Percentiles rank a stretch among this genome's conserved stretches.
phyloP scores from a whole-genome alignment of 92 coral and sea anemone species.

The Porites divaricata region DNA sequence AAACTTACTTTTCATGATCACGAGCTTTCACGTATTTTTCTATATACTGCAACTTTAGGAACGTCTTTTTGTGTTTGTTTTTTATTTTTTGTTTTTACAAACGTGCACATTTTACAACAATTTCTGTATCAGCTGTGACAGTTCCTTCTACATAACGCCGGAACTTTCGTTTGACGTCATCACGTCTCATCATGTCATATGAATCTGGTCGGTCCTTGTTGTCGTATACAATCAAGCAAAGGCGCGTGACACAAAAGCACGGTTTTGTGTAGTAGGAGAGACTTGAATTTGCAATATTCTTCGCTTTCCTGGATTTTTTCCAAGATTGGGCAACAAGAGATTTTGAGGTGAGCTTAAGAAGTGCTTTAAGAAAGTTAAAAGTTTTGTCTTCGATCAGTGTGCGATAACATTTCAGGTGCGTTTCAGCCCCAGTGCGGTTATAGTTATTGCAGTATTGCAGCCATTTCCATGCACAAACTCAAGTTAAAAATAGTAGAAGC shows the following conservation, averaged over 20 bases:
- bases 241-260: not conserved
- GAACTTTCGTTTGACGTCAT: slow-evolving; percentile 45
- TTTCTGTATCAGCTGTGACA: not conserved
- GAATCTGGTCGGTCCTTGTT: not conserved
- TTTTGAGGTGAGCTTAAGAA: slow-evolving; percentile 13
- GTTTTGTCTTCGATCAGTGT: not conserved
- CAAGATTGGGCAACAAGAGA: slow-evolving; percentile 32
- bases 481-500: too few species aligned
- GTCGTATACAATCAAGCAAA: not conserved
- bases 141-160: slow-evolving; percentile 30
- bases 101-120: slow-evolving; percentile 5
- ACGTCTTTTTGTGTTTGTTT: too few species aligned
- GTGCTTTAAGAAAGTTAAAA: not conserved
- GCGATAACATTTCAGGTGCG: not conserved
- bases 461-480: not conserved
- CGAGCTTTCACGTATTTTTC: too few species aligned
- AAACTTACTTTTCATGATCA: too few species aligned
- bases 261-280: not conserved
- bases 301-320: not conserved
- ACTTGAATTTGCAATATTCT: not conserved
- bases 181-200: not conserved
- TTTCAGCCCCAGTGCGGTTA: not conserved
- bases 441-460: not conserved
- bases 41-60: not conserved
- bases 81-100: not conserved